These are phyloP conservation scores for Troilus luridus DNA, from an alignment of 2,888 invertebrate genomes.

Conservation along the genomic window DNA sequence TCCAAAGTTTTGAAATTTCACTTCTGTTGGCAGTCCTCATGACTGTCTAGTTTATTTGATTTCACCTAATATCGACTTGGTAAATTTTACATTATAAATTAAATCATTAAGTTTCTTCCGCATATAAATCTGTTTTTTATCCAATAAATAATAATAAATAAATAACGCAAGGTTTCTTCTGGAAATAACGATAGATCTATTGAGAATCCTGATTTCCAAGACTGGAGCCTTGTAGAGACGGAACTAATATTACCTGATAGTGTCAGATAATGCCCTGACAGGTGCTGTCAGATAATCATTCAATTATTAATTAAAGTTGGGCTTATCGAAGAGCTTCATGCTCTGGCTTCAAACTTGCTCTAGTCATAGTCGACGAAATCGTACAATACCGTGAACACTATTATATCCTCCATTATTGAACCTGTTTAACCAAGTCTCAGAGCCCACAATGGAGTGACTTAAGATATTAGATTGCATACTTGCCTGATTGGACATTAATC, in stretches of 20 bases:
- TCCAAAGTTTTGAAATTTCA: too few relatives aligned
- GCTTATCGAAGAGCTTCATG: not conserved
- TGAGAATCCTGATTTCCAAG: too few relatives aligned
- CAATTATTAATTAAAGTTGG: not conserved
- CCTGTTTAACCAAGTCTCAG: not conserved
- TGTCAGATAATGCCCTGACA: not conserved
- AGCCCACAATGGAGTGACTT: not conserved
- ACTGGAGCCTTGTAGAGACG: too few relatives aligned
- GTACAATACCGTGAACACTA: not conserved
- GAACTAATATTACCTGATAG: not conserved
- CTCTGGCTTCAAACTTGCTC: not conserved
- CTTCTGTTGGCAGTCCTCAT: too few relatives aligned
- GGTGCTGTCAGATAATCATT: not conserved
- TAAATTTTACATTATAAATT: too few relatives aligned
- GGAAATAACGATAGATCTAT: too few relatives aligned
- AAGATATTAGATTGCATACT: not conserved
- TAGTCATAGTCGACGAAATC: not conserved
- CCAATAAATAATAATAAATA: too few relatives aligned
- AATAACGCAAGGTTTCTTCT: too few relatives aligned
- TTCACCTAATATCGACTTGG: too few relatives aligned
- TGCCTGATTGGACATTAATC: not conserved
- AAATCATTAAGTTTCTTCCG: too few relatives aligned
- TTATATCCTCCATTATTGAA: constrained; percentile 18
- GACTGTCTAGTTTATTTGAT: too few relatives aligned
- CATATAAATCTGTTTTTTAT: too few relatives aligned